These are phyloP conservation scores for Xyliphius kryptos DNA, from an alignment of 2,113 vertebrate genomes.

Conservation along the genomic window DNA sequence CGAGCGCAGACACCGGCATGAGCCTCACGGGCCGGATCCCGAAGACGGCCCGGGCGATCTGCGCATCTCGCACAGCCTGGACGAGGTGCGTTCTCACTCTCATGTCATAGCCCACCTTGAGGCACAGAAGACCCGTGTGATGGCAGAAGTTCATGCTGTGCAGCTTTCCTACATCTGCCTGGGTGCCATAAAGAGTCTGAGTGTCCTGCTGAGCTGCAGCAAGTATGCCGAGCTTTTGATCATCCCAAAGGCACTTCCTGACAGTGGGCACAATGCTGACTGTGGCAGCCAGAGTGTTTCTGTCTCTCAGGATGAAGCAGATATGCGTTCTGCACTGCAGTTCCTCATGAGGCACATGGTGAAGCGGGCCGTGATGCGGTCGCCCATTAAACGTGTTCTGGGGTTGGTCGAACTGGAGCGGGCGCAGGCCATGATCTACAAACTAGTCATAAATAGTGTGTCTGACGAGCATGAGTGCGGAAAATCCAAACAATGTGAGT, in stretches of 20 bases:
- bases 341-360: slow-evolving; percentile 98
- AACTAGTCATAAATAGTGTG: slow-evolving; percentile 85
- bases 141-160: slow-evolving; percentile 88
- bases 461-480: slow-evolving; percentile 82
- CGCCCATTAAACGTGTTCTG: slow-evolving; percentile 85
- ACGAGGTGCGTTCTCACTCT: slow-evolving; percentile 74
- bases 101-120: slow-evolving; percentile 75
- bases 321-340: slow-evolving; percentile 88
- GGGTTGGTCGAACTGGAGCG: slow-evolving; percentile 89
- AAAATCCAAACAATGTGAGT: slow-evolving; percentile 74
- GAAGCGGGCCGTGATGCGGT: slow-evolving; percentile 91
- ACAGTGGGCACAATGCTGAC: slow-evolving; percentile 87
- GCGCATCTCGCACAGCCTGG: slow-evolving; percentile 68
- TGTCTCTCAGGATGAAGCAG: slow-evolving; percentile 82
- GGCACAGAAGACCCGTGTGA: slow-evolving; percentile 68
- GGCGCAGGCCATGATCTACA: slow-evolving; percentile 95
- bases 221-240: slow-evolving; percentile 92
- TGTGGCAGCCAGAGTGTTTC: slow-evolving; percentile 66
- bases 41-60: slow-evolving; percentile 56
- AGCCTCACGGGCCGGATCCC: slow-evolving; percentile 53
- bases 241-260: slow-evolving; percentile 71
- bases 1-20: slow-evolving; percentile 55
- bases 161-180: slow-evolving; percentile 94
- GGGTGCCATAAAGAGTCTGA: slow-evolving; percentile 93
- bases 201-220: slow-evolving; percentile 90